These are phyloP conservation scores for Subanguina moxae DNA, from an alignment of 1,140 invertebrate species.

Conservation along the genomic window DNA sequence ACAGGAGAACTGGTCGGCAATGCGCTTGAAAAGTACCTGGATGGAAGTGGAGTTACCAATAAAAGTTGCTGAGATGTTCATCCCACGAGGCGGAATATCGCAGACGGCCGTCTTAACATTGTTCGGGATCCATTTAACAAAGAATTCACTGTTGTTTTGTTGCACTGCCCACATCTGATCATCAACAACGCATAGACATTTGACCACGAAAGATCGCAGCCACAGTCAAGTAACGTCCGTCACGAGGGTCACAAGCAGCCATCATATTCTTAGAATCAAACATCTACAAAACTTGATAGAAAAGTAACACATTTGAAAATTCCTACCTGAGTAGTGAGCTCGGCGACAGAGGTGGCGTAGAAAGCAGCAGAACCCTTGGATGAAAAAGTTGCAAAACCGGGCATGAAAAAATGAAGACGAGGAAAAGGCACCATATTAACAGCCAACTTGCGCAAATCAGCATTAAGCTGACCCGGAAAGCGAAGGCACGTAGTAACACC, in stretches of 20 bases:
- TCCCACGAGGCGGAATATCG: slow-evolving; percentile 63
- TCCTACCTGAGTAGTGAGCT: not conserved
- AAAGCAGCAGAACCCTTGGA: no score
- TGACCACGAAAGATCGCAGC: no score
- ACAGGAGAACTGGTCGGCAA: slow-evolving; percentile 69
- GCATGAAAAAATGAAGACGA: slow-evolving; percentile 89
- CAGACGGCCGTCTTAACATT: no score
- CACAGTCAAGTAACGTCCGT: slow-evolving; percentile 84
- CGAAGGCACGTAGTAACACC: no score
- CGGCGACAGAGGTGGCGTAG: slow-evolving; percentile 67
- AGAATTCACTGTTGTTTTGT: slow-evolving; percentile 66
- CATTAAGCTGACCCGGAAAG: no score
- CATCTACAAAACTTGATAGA: slow-evolving; percentile 72
- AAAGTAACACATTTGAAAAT: slow-evolving; percentile 8
- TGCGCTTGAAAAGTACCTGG: slow-evolving; percentile 72
- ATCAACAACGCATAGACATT: slow-evolving; percentile 70
- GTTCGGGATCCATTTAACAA: slow-evolving; percentile 69
- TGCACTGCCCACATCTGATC: slow-evolving; percentile 67
- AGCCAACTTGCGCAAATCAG: no score
- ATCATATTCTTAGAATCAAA: slow-evolving; percentile 86
- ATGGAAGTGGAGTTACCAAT: slow-evolving; percentile 68
- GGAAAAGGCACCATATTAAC: slow-evolving; percentile 95
- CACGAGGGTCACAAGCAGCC: slow-evolving; percentile 78
- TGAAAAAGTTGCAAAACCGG: slow-evolving; percentile 86
- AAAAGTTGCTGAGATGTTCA: slow-evolving; percentile 64